These are phyloP conservation scores for Xyrichtys novacula DNA, from an alignment of 2,797 vertebrate genomes.

Conservation along the genomic window DNA sequence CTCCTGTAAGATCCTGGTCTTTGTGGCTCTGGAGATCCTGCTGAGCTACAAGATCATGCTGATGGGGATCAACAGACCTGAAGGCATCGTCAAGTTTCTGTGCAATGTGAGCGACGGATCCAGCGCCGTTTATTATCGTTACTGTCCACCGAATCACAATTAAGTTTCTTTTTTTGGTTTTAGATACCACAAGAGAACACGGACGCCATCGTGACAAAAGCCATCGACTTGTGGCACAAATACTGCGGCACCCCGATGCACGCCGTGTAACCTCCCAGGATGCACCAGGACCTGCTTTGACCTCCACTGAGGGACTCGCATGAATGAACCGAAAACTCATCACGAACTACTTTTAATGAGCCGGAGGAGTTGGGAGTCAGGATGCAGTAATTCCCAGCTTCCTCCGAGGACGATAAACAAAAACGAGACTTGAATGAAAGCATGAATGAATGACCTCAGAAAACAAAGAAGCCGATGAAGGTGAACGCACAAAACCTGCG, in stretches of 20 bases:
- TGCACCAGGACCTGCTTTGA: conserved; percentile 4
- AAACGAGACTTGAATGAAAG: neutral
- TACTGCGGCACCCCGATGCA: conserved; percentile 94
- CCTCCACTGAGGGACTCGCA: conserved; percentile 5
- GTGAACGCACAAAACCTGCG: conserved; percentile 2
- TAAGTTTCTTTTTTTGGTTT: conserved; percentile 9
- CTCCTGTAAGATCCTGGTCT: conserved; percentile 98
- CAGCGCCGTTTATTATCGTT: neutral
- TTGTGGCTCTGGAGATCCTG: conserved; percentile 96
- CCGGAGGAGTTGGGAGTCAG: neutral
- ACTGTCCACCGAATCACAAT: neutral
- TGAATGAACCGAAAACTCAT: conserved; percentile 45
- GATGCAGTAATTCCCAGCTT: neutral
- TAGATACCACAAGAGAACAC: conserved; percentile 98
- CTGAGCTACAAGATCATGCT: conserved; percentile 95
- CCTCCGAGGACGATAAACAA: neutral
- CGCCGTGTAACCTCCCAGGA: conserved; percentile 68
- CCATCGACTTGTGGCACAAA: conserved; percentile 97
- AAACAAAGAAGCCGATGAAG: neutral
- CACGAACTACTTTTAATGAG: conserved; percentile 6
- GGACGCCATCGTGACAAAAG: conserved; percentile 96
- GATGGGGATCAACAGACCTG: conserved; percentile 88
- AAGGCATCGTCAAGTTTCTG: conserved; percentile 90
- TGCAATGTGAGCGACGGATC: conserved; percentile 87
- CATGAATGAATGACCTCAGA: neutral